A percentile compares a stretch with the other conserved stretches of the same genome.
phyloP scores from a whole-genome alignment of 2,888 invertebrate species.

The Caenorhabditis auriculariae region DNA sequence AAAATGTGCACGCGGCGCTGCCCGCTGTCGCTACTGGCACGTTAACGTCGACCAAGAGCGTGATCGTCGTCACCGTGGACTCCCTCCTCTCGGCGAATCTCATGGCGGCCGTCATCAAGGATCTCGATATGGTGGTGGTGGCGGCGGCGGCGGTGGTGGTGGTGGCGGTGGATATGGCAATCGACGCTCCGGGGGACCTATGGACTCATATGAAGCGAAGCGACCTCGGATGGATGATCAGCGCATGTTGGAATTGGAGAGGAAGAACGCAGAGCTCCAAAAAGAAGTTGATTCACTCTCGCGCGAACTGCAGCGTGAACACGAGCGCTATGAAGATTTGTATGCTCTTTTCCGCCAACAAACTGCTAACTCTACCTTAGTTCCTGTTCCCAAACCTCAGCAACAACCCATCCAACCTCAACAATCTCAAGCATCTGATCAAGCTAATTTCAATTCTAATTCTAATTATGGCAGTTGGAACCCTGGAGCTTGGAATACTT shows the following conservation, averaged over 20 bases:
- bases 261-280: conserved; percentile 46
- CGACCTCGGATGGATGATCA: conserved; percentile 30
- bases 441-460: too few relatives aligned
- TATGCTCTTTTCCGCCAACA: conserved; percentile 53
- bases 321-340: conserved; percentile 55
- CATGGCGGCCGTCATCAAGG: conserved; percentile 48
- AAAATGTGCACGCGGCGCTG: conserved; percentile 53
- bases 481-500: too few relatives aligned
- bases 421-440: too few relatives aligned
- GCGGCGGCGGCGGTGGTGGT: conserved; percentile 16
- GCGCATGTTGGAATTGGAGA: conserved; percentile 37
- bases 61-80: conserved; percentile 64
- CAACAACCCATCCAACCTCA: too few relatives aligned
- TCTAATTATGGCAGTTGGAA: too few relatives aligned
- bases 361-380: too few relatives aligned
- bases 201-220: conserved; percentile 19
- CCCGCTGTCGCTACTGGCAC: conserved; percentile 63
- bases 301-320: conserved; percentile 52
- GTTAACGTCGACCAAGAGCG: conserved; percentile 60
- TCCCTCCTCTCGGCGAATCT: conserved; percentile 65
- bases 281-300: conserved; percentile 50
- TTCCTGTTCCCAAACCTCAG: too few relatives aligned
- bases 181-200: conserved; percentile 7
- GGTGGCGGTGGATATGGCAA: conserved; percentile 9
- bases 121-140: conserved; percentile 26